A percentile compares a stretch with the other conserved stretches of the same genome.
phyloP scores from a whole-genome alignment of 1,140 invertebrate genomes.

The Hycleus phaleratus region DNA sequence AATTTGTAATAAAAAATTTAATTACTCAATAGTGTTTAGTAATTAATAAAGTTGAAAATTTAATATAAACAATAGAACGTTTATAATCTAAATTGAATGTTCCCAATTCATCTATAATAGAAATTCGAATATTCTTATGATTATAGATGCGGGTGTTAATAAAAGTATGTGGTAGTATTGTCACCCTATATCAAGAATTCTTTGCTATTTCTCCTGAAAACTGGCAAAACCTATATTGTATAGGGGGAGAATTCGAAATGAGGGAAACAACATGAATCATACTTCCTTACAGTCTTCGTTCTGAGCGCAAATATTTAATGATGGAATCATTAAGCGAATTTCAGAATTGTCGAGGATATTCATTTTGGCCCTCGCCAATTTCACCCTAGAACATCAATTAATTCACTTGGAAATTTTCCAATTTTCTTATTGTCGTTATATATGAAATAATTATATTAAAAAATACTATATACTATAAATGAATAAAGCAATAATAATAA shows the following conservation, averaged over 20 bases:
- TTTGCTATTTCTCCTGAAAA: conserved; percentile 28
- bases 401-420: neutral
- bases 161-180: conserved; percentile 25
- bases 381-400: neutral
- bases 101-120: no score
- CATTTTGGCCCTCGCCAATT: neutral
- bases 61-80: no score
- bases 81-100: no score
- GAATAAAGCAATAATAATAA: no score
- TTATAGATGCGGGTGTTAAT: conserved; percentile 30
- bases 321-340: conserved; percentile 22
- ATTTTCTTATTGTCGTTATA: conserved; percentile 7
- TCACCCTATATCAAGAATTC: conserved; percentile 14
- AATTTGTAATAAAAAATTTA: no score
- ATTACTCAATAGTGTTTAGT: no score
- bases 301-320: conserved; percentile 29
- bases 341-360: conserved; percentile 1
- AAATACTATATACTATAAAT: no score
- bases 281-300: conserved; percentile 25
- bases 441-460: no score
- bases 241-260: conserved; percentile 25
- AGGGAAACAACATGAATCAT: conserved; percentile 32
- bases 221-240: conserved; percentile 19
- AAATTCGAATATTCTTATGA: conserved; percentile 12
- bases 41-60: no score